Conservation (phyloP, 2,113 vertebrate genomes). For the Etia nguti region DNA sequence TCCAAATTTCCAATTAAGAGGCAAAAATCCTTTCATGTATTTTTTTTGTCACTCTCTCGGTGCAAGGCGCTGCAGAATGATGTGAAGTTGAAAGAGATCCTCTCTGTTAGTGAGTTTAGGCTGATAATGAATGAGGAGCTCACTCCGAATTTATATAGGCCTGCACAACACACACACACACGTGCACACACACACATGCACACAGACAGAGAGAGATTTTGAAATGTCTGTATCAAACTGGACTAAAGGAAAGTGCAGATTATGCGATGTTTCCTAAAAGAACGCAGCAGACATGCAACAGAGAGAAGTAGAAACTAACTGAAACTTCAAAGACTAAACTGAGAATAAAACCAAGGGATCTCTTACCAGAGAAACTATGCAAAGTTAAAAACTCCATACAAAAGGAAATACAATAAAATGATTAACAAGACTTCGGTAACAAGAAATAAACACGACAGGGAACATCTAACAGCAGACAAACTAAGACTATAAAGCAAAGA, state of each 20-base stretch:
- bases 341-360: not conserved
- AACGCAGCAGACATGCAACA: not conserved
- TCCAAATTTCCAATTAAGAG: not conserved
- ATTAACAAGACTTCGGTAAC: not conserved
- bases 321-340: not conserved
- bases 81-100: not conserved
- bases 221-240: not conserved
- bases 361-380: not conserved
- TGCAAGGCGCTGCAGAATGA: not conserved
- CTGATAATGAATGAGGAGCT: not conserved
- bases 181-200: not conserved
- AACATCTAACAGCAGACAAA: not conserved
- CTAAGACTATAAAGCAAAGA: not conserved
- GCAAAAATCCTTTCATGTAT: slow-evolving; percentile 9
- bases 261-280: not conserved
- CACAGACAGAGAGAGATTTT: not conserved
- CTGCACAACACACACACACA: too few relatives aligned
- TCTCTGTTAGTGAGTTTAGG: not conserved
- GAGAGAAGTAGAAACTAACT: not conserved
- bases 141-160: not conserved
- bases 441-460: not conserved
- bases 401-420: not conserved
- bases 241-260: not conserved
- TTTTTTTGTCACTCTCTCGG: not conserved
- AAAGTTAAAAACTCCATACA: not conserved